A percentile compares a stretch with the other conserved stretches of the same genome.
phyloP scores from a whole-genome alignment of 2,888 invertebrate species.

The Lampropteryx suffumata region DNA sequence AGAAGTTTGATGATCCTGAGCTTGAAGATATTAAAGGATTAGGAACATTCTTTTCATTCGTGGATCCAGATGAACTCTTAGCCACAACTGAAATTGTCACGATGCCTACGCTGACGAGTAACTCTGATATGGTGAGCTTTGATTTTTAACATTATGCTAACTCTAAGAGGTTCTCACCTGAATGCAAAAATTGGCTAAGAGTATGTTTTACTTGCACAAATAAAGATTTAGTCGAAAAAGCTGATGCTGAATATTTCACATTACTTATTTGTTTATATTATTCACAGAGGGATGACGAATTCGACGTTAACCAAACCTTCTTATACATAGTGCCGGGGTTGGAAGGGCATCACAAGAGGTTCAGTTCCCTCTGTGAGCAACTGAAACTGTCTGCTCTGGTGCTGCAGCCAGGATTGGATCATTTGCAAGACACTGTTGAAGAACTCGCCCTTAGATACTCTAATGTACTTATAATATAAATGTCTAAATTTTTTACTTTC shows the following conservation, averaged over 20 bases:
- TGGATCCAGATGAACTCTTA: conserved; percentile 47
- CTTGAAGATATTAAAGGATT: conserved; percentile 38
- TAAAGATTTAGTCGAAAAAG: too few relatives aligned
- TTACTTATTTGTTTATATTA: neutral
- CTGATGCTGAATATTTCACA: too few relatives aligned
- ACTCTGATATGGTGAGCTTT: conserved; percentile 19
- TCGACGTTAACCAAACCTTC: conserved; percentile 39
- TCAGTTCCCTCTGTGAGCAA: conserved; percentile 46
- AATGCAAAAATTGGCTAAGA: too few relatives aligned
- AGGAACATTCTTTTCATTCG: conserved; percentile 39
- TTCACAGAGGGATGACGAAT: conserved; percentile 50
- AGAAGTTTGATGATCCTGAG: conserved; percentile 14
- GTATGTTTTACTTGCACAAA: too few relatives aligned
- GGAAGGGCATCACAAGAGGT: conserved; percentile 49
- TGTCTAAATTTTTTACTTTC: too few relatives aligned
- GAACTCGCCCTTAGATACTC: conserved; percentile 45
- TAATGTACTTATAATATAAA: conserved; percentile 26
- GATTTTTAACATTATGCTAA: too few relatives aligned
- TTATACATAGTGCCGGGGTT: conserved; percentile 56
- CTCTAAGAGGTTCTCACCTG: too few relatives aligned
- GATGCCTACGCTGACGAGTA: conserved; percentile 30
- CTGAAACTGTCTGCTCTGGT: conserved; percentile 52
- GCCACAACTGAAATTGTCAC: conserved; percentile 43
- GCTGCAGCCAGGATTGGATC: conserved; percentile 50
- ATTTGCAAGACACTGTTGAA: conserved; percentile 39